Conservation (phyloP, 2,113 vertebrate species). For the Microtus ochrogaster region DNA sequence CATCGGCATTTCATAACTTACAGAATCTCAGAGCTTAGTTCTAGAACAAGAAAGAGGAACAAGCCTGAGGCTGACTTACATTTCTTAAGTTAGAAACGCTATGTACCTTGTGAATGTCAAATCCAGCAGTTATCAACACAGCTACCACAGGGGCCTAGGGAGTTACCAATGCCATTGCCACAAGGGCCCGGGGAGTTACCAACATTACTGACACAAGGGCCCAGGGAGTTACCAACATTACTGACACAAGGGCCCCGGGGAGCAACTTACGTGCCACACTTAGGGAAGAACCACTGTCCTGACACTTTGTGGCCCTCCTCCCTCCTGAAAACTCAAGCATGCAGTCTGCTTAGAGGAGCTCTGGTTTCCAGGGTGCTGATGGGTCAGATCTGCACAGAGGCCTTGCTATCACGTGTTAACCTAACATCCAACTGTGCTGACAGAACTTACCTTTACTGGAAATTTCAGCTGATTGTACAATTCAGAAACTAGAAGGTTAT, state of each 20-base stretch:
- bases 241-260: neutral
- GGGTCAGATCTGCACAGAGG: neutral
- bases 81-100: neutral
- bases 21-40: neutral
- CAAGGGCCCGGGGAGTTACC: neutral
- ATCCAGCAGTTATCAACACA: neutral
- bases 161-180: too few species aligned
- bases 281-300: neutral
- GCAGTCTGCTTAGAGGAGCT: neutral
- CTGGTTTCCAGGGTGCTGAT: neutral
- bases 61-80: neutral
- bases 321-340: neutral
- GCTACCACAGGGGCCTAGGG: neutral
- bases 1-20: neutral
- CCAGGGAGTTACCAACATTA: neutral
- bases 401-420: neutral
- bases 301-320: neutral
- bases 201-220: too few species aligned
- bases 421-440: neutral
- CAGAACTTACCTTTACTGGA: constrained; percentile 93
- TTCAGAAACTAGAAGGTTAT: constrained; percentile 95
- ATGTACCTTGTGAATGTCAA: neutral
- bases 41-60: too few species aligned
- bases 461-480: constrained; percentile 97
- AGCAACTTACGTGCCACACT: neutral